Conservation (phyloP, 2,797 vertebrate species). For the Dendrocincla tyrannina region DNA sequence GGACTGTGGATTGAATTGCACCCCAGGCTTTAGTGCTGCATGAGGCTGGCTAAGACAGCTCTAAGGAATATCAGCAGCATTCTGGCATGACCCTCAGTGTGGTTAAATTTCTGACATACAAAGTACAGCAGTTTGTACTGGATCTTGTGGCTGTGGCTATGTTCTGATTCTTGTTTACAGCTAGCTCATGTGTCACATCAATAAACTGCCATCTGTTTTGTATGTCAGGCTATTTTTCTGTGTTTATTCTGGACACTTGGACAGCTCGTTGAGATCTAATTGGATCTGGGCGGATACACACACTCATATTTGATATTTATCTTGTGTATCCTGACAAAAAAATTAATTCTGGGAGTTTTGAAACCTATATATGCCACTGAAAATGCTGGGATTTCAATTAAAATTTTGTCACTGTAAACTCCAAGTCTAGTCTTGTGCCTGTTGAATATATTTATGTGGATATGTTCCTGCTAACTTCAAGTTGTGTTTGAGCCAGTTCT, state of each 20-base stretch:
- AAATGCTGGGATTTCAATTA: background rate
- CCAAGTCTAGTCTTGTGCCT: background rate
- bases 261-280: background rate
- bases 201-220: background rate
- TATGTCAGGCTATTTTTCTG: background rate
- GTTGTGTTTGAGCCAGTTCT: background rate
- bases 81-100: background rate
- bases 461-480: background rate
- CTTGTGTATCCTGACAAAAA: background rate
- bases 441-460: background rate
- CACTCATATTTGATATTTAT: background rate
- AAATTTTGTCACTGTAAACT: background rate
- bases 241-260: background rate
- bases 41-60: background rate
- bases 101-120: background rate
- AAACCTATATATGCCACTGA: background rate
- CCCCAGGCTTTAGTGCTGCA: background rate
- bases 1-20: background rate
- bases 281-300: background rate
- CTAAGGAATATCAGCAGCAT: background rate
- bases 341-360: background rate
- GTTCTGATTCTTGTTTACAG: background rate
- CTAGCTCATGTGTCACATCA: background rate
- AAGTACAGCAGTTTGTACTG: background rate
- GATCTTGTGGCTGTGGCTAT: background rate